Conservation (phyloP, 2,797 vertebrate genomes). For the Antrozous pallidus region DNA sequence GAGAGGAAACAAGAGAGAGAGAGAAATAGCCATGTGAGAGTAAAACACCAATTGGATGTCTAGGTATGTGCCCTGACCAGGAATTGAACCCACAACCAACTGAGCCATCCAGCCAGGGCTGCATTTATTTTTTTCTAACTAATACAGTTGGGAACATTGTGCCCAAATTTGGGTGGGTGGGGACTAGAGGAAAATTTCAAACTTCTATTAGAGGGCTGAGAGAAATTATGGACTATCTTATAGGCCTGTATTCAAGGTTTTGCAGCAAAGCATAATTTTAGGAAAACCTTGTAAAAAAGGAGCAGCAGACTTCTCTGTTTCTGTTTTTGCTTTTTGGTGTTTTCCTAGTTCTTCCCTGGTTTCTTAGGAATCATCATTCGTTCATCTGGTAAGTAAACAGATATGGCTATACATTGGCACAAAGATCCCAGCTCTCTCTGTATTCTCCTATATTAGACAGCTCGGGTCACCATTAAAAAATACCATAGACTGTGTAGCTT, state of each 20-base stretch:
- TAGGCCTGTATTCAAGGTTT: neutral
- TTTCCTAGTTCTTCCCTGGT: neutral
- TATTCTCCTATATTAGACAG: neutral
- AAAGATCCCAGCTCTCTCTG: neutral
- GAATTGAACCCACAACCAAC: neutral
- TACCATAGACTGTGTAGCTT: neutral
- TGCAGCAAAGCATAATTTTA: constrained; percentile 15
- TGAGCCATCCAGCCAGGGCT: neutral
- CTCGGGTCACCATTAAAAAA: neutral
- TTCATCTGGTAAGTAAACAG: neutral
- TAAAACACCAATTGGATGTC: neutral
- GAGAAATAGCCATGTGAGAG: neutral
- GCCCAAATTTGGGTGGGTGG: neutral
- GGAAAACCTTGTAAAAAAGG: neutral
- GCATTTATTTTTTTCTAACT: constrained; percentile 10
- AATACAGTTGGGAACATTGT: neutral
- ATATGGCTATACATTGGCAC: neutral
- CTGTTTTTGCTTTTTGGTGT: neutral
- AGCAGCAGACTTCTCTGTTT: neutral
- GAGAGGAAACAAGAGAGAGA: neutral
- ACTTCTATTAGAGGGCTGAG: neutral
- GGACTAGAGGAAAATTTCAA: neutral
- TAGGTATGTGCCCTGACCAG: neutral
- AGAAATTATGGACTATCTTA: neutral
- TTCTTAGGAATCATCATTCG: neutral